Conservation (phyloP, 1,140 invertebrate species). For the Apolygus lucorum region DNA sequence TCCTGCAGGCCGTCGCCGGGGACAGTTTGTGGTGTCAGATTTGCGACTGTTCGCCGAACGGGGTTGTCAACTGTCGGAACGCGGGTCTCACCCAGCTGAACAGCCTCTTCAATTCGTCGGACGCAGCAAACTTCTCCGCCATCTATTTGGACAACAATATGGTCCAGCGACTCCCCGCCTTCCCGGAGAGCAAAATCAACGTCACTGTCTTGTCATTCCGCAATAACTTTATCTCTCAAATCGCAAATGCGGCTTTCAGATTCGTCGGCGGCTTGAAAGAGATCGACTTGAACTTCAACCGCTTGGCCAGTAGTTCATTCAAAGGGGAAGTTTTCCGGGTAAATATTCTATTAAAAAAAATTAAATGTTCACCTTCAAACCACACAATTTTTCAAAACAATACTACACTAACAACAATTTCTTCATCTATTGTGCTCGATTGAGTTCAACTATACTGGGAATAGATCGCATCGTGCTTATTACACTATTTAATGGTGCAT, state of each 20-base stretch:
- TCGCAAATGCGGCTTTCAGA: conserved; percentile 50
- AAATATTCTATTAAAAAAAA: no score
- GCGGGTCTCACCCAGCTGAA: background rate
- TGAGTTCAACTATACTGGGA: no score
- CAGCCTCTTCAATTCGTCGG: background rate
- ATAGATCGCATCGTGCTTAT: no score
- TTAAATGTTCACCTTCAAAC: no score
- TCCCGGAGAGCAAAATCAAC: background rate
- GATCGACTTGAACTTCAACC: conserved; percentile 59
- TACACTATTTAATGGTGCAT: no score
- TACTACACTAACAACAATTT: no score
- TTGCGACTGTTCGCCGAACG: background rate
- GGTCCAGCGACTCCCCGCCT: background rate
- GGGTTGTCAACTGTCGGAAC: background rate
- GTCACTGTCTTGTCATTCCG: conserved; percentile 34
- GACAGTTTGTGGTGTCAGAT: background rate
- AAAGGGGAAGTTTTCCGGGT: conserved; percentile 56
- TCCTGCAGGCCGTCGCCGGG: background rate
- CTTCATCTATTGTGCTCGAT: no score
- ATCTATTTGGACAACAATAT: background rate
- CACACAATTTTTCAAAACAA: no score
- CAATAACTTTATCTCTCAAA: conserved; percentile 46
- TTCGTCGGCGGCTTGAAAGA: conserved; percentile 49
- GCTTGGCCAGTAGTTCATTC: conserved; percentile 46
- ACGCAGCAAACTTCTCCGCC: background rate